Evolutionary conservation across 2,888 invertebrate species (phyloP).

Genomic region (Tetragonula carbonaria): DNA sequence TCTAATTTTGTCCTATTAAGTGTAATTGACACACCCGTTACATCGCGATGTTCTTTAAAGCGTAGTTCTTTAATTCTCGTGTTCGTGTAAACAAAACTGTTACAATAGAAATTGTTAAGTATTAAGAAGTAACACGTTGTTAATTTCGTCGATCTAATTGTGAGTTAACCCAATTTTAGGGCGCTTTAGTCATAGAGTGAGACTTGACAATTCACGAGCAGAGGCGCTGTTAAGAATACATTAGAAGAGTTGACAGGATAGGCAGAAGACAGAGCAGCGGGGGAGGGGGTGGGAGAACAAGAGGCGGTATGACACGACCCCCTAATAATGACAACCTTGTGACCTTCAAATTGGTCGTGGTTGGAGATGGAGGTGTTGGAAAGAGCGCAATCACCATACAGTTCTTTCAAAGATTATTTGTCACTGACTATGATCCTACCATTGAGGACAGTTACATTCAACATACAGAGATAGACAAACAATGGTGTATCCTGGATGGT

Average conservation of each 20-base stretch:
- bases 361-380: conserved; percentile 97
- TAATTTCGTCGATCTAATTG: background rate
- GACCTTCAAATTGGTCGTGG: conserved; percentile 95
- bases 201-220: conserved; percentile 42
- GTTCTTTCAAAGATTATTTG: conserved; percentile 97
- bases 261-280: conserved; percentile 78
- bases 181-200: conserved; percentile 30
- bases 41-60: conserved; percentile 25
- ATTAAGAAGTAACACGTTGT: background rate
- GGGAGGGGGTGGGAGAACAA: conserved; percentile 74
- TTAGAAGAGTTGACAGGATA: conserved; percentile 78
- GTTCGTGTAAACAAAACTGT: conserved; percentile 33
- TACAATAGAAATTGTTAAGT: background rate
- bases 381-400: conserved; percentile 99
- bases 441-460: conserved; percentile 98
- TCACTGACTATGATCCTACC: conserved; percentile 97
- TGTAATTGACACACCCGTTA: conserved; percentile 55
- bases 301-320: conserved; percentile 87
- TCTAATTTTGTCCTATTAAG: conserved; percentile 53
- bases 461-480: conserved; percentile 96
- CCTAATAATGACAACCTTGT: conserved; percentile 89
- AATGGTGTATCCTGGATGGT: conserved; percentile 96
- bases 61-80: conserved; percentile 6
- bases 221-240: conserved; percentile 64
- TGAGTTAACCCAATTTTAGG: conserved; percentile 48